phyloP scores from a whole-genome alignment of 2,797 vertebrate genomes.

The Hydrolagus colliei region DNA sequence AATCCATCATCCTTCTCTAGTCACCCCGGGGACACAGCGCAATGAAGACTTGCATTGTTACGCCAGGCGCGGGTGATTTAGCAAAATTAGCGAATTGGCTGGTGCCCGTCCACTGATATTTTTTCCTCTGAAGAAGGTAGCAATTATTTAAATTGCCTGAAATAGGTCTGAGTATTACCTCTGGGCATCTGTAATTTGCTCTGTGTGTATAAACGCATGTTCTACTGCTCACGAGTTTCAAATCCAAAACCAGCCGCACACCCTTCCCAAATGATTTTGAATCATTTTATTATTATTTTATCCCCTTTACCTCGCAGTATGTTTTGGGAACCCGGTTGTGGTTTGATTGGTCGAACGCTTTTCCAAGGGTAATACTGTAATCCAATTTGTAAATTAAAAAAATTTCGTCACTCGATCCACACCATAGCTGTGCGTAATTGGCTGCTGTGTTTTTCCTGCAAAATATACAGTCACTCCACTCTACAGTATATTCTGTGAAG shows the following conservation, averaged over 20 bases:
- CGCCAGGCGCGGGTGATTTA: not conserved
- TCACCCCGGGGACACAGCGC: not conserved
- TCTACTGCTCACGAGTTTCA: not conserved
- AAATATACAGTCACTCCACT: too few species aligned
- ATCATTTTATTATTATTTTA: too few species aligned
- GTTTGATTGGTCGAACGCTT: too few species aligned
- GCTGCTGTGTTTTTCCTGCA: too few species aligned
- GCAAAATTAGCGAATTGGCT: slow-evolving; percentile 27
- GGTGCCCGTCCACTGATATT: not conserved
- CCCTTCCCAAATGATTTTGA: not conserved
- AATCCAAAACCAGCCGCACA: not conserved
- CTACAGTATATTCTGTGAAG: too few species aligned
- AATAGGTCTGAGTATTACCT: slow-evolving; percentile 11
- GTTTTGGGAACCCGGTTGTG: too few species aligned
- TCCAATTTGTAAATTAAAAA: too few species aligned
- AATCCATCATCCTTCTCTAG: slow-evolving; percentile 16
- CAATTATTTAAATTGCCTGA: slow-evolving; percentile 29
- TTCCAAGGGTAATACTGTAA: too few species aligned
- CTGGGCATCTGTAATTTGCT: slow-evolving; percentile 17
- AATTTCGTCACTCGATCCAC: too few species aligned
- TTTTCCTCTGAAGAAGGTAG: slow-evolving; percentile 20
- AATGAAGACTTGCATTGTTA: slow-evolving; percentile 27
- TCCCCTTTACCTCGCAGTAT: too few species aligned
- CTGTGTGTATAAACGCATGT: not conserved
- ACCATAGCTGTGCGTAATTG: too few species aligned